phyloP scores from a whole-genome alignment of 2,113 vertebrate species.

The Petaurus breviceps region DNA sequence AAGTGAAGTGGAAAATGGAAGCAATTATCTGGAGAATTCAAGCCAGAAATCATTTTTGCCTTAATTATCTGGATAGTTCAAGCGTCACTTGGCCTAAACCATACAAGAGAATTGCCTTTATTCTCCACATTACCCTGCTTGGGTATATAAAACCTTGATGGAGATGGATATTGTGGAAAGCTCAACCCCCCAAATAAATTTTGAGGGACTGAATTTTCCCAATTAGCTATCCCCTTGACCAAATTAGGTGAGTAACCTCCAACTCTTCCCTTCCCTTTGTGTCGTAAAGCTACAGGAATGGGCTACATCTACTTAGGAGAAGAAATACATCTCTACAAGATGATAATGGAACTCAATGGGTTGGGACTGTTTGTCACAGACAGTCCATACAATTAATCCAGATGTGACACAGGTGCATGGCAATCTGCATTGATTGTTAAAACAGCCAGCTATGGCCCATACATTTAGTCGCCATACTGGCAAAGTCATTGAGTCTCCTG shows the following conservation, averaged over 20 bases:
- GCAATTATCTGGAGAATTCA: slow-evolving; percentile 16
- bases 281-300: not conserved
- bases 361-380: slow-evolving; percentile 63
- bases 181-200: not conserved
- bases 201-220: slow-evolving; percentile 16
- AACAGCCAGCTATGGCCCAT: slow-evolving; percentile 73
- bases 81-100: not conserved
- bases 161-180: not conserved
- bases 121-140: not conserved
- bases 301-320: slow-evolving; percentile 62
- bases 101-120: not conserved
- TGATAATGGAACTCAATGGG: slow-evolving; percentile 62
- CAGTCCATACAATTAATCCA: slow-evolving; percentile 57
- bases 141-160: not conserved
- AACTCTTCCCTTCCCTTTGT: slow-evolving; percentile 21
- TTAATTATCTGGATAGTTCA: not conserved
- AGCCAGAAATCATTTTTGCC: slow-evolving; percentile 3
- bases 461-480: slow-evolving; percentile 68
- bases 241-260: not conserved
- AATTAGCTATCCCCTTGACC: slow-evolving; percentile 21
- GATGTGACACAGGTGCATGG: slow-evolving; percentile 46
- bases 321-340: slow-evolving; percentile 30
- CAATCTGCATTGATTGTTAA: slow-evolving; percentile 72
- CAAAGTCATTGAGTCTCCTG: slow-evolving; percentile 65
- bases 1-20: slow-evolving; percentile 26